Base-by-base conservation (phyloP, 1,140 invertebrate genomes). In the Belonocnema kinseyi region DNA sequence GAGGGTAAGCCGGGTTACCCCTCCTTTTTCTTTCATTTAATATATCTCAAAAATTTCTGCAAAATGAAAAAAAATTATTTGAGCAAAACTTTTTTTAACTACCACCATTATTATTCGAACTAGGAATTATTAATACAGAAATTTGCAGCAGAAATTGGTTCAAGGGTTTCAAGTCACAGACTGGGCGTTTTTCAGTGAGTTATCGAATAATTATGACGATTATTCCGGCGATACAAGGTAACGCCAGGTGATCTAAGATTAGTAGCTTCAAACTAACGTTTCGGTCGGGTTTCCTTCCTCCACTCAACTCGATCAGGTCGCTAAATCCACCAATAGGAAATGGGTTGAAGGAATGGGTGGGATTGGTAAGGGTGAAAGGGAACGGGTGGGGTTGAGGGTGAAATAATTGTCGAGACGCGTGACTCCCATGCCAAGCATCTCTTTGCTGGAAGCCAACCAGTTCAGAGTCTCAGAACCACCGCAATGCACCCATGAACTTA, bases 401-500 rank as follows among this genome's bases (percentile, higher is more conserved):
- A 88, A 89, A 89, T 88, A 88, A 89, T 89, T 89, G 88, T 87
- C 78, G 80, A 77, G 73, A 84, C 84, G 84, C 88, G 87, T 89
- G 88, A 89, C 88, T 88, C 79, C 77, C 85, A 88, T 89, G 79
- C 84, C 84, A 85, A 89, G 81, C 80, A 83, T 85, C 81, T 78
- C 80, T 80, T 80, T 81, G 76, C 80, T 79, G 58, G 80, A 77
- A 75, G 76, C 82, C 75, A 82, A 79, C 81, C 80, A 80, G 8
- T 7, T 8, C 40, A 81, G 80, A 82, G 79, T 83, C 82, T 82
- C 73, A 50, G 82, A 85, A 88, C 82, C 84, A 84, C 87, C 85
- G 87, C 87, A 88, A 83, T 89, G 87, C 86, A 87, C 85, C 86
- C 84, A 88, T 88, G 88, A 89, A 88, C 85, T 88, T 87, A 85